These are phyloP conservation scores for Galagoides demidoff DNA, from an alignment of 2,797 vertebrate species.

Conservation along the genomic window DNA sequence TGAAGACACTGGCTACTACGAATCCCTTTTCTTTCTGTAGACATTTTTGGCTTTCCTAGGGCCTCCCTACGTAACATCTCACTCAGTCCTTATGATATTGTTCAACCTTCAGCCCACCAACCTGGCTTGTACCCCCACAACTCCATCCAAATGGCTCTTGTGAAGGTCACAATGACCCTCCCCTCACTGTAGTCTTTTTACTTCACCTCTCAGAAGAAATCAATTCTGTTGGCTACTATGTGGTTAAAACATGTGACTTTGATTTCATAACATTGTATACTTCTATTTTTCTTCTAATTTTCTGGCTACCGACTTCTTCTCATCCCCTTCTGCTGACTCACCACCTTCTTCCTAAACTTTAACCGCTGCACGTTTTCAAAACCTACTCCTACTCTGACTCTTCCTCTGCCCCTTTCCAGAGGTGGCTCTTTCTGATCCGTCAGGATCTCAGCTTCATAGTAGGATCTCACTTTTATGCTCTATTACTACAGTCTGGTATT, in stretches of 20 bases:
- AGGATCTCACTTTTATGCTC: not conserved
- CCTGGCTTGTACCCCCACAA: not conserved
- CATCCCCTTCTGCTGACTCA: not conserved
- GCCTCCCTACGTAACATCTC: not conserved
- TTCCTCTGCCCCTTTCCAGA: not conserved
- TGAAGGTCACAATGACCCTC: not conserved
- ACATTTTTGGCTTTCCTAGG: not conserved
- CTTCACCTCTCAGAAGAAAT: not conserved
- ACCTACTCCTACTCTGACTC: not conserved
- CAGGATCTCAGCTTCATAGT: not conserved
- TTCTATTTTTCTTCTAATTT: not conserved
- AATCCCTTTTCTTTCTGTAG: not conserved
- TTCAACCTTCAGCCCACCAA: not conserved
- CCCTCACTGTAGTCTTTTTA: not conserved
- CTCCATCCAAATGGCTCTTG: not conserved
- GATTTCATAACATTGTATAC: accelerated
- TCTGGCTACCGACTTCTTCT: not conserved
- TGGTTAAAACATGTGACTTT: not conserved
- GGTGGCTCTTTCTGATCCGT: not conserved
- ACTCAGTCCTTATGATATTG: not conserved
- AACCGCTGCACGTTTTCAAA: not conserved
- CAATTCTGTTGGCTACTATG: not conserved
- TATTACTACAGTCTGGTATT: not conserved
- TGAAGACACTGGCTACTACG: not conserved
- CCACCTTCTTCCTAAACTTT: not conserved